Conservation (phyloP, 2,797 vertebrate genomes). For the Hipposideros larvatus region DNA sequence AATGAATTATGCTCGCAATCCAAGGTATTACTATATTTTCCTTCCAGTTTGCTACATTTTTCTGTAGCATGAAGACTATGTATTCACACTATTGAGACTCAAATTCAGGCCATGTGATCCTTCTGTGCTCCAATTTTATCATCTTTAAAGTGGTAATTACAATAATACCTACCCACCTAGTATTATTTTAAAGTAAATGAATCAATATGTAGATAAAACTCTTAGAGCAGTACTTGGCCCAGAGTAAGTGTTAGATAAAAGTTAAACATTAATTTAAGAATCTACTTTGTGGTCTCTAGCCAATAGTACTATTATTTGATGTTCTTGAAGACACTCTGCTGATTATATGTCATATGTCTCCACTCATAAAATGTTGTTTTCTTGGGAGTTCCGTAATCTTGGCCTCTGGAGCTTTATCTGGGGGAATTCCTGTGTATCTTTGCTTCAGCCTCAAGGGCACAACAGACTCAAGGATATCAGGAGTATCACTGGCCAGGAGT, state of each 20-base stretch:
- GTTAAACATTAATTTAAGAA: not conserved
- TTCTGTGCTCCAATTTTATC: not conserved
- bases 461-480: not conserved
- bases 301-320: not conserved
- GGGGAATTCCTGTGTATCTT: not conserved
- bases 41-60: not conserved
- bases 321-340: not conserved
- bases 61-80: not conserved
- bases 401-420: not conserved
- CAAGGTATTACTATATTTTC: not conserved
- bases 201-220: not conserved
- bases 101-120: not conserved
- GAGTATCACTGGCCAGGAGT: not conserved
- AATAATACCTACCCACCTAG: not conserved
- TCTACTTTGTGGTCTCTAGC: not conserved
- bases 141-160: not conserved
- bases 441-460: not conserved
- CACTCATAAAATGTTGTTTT: not conserved
- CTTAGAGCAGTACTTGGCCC: not conserved
- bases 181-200: not conserved
- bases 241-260: not conserved
- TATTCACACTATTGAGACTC: not conserved
- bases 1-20: no score
- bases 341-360: not conserved
- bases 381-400: no score